These are phyloP conservation scores for Pantherophis guttatus DNA, from an alignment of 2,113 vertebrate genomes.

Conservation along the genomic window DNA sequence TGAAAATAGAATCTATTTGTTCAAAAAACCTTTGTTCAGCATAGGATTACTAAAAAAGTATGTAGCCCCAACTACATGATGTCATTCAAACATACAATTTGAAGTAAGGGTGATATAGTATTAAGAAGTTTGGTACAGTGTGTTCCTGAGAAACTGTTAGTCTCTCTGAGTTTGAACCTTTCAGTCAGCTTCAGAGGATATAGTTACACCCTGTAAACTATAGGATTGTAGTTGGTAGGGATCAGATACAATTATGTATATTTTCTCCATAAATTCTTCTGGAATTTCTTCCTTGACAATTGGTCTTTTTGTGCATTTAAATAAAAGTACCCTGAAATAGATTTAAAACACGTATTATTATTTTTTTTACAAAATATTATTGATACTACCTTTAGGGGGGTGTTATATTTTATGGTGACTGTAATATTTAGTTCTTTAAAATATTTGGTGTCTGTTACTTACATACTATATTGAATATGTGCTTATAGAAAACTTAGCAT, in stretches of 20 bases:
- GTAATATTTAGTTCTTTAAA: neutral
- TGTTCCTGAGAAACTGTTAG: neutral
- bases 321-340: neutral
- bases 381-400: neutral
- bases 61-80: neutral
- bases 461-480: neutral
- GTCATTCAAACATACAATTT: neutral
- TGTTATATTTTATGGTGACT: neutral
- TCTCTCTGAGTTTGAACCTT: neutral
- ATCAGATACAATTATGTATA: neutral
- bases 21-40: neutral
- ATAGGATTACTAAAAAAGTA: neutral
- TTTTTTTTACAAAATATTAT: neutral
- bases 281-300: neutral
- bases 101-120: neutral
- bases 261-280: neutral
- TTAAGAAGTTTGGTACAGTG: neutral
- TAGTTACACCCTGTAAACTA: neutral
- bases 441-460: neutral
- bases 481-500: neutral
- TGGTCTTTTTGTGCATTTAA: neutral
- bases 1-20: slow-evolving; percentile 31
- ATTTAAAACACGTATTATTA: neutral
- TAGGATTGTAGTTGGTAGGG: neutral
- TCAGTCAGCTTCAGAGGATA: neutral